Evolutionary conservation across 2,797 vertebrate genomes (phyloP), one percentile per base, ranked within the genome.

Genomic region (Pseudochirops corinnae): DNA sequence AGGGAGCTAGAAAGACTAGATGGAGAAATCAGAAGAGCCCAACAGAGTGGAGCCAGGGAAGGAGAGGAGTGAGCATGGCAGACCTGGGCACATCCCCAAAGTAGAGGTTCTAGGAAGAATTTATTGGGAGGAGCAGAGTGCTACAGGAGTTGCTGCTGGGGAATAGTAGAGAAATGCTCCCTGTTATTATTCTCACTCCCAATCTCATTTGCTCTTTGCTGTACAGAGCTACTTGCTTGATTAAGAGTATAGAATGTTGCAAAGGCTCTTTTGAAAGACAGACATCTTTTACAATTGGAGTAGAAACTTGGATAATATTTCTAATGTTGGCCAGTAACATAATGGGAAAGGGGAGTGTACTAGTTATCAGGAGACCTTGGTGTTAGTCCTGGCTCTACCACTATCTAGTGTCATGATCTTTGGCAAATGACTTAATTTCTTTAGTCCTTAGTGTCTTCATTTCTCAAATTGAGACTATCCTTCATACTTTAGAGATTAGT

Each of bases 401-500:
- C 55, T 21, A 53, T 1, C 7, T 62, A 7, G n/a, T 24, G 31
- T 4, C 93, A 26, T 67, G 31, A 92, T 58, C 55, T 93, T 52
- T 67, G 94, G 55, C 29, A 56, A 11, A 56, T n/a, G 93, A 1
- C 16, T 94, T 29, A 96, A 62, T 90, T 3, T 91, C 46, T 92
- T 52, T 93, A 46, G 74, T n/a, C 21, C 67, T 93, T 55, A 0
- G 3, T 87, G 91, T 96, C 55, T 53, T 90, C 31, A 57, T 94
- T 90, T 97, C 5, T 67, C 12, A 95, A 55, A 50, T 93, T 58
- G 26, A 60, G 58, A 82, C 14, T 5, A 6, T 33, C 14, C 11
- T 62, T 90, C 95, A 50, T 93, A 46, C 50, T n/a, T 67, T 55
- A n/a, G 87, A 90, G 93, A 52, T 92, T 56, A 53, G n/a, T 91